Conservation (phyloP, 2,797 vertebrate species). For the Dicrostonyx torquatus region DNA sequence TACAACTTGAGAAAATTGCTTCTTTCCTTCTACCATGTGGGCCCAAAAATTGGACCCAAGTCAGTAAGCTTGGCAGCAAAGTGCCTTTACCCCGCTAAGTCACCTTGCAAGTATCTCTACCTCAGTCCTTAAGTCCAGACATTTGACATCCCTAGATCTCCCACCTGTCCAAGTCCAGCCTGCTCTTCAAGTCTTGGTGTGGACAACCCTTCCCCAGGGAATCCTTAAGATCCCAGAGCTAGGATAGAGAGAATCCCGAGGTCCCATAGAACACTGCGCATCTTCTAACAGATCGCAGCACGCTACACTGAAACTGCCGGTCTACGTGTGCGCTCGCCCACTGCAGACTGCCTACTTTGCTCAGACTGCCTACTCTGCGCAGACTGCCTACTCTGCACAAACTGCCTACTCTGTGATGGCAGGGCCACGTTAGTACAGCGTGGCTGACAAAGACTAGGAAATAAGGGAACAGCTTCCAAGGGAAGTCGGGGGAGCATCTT, state of each 20-base stretch:
- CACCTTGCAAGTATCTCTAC: background rate
- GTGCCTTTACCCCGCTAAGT: background rate
- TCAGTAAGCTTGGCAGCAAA: background rate
- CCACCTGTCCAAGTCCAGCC: background rate
- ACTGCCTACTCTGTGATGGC: background rate
- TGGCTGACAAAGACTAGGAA: background rate
- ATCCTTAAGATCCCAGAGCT: slow-evolving; percentile 20
- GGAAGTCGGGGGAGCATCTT: background rate
- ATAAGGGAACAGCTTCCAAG: background rate
- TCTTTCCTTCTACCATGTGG: background rate
- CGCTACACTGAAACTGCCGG: background rate
- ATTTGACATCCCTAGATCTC: background rate
- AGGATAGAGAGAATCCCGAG: background rate
- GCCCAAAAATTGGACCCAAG: background rate
- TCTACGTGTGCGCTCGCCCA: background rate
- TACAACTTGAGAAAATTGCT: background rate
- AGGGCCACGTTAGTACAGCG: background rate
- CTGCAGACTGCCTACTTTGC: background rate
- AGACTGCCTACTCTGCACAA: no score
- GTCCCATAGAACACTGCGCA: background rate
- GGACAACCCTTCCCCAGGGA: background rate
- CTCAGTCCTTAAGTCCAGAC: background rate
- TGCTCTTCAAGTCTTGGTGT: background rate
- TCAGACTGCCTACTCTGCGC: no score
- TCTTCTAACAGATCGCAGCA: background rate